phyloP scores from a whole-genome alignment of 1,140 invertebrate genomes.

The Cataglyphis hispanica region DNA sequence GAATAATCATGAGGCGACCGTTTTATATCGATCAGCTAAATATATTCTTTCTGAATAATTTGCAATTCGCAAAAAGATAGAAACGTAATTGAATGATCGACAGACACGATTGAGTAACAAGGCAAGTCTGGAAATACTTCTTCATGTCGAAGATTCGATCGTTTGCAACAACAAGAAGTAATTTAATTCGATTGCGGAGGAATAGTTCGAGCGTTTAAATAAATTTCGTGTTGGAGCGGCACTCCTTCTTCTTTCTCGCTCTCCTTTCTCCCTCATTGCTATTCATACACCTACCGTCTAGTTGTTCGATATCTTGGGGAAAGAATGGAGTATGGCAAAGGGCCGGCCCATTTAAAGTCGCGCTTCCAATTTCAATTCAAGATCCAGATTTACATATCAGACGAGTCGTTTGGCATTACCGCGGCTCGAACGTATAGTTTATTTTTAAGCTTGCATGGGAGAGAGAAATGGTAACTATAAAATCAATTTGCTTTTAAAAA shows the following conservation, averaged over 20 bases:
- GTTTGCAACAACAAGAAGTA: constrained; percentile 39
- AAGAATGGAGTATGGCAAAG: constrained; percentile 38
- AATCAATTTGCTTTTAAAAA: background rate
- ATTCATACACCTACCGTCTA: constrained; percentile 54
- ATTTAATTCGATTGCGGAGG: constrained; percentile 45
- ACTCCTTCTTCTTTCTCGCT: background rate
- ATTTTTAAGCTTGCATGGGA: constrained; percentile 10
- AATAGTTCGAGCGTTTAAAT: constrained; percentile 34
- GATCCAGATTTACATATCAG: constrained; percentile 44
- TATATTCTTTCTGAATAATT: constrained; percentile 3
- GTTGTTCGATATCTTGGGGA: constrained; percentile 53
- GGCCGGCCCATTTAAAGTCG: constrained; percentile 51
- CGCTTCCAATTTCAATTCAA: constrained; percentile 61
- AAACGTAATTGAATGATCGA: background rate
- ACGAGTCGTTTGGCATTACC: constrained; percentile 36
- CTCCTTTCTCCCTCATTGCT: constrained; percentile 51
- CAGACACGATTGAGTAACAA: background rate
- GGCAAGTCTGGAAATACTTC: background rate
- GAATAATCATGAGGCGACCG: background rate
- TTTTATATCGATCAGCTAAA: background rate
- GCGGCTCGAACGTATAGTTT: constrained; percentile 13
- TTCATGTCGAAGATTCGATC: constrained; percentile 26
- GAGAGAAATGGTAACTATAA: background rate
- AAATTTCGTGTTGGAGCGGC: constrained; percentile 34
- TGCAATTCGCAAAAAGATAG: background rate